Evolutionary conservation across 2,797 vertebrate species (phyloP).

Genomic region (Rachycentron canadum): DNA sequence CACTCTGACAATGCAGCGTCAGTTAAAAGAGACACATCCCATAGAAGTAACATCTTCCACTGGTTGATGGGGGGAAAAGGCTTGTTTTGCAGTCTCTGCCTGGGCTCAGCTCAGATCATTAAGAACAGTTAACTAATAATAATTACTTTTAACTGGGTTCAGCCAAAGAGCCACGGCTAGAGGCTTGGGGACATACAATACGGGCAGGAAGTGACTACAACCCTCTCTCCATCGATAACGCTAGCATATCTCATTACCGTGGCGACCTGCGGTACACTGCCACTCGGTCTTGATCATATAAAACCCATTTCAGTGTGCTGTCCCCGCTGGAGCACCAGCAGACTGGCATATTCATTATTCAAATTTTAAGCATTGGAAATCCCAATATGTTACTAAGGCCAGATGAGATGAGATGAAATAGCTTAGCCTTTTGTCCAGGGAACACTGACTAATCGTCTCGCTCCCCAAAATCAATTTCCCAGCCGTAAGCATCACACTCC

Average conservation of each 20-base stretch:
- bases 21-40: constrained; percentile 55
- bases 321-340: constrained; percentile 58
- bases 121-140: constrained; percentile 85
- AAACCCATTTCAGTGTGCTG: constrained; percentile 78
- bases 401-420: constrained; percentile 86
- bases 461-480: constrained; percentile 84
- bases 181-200: constrained; percentile 69
- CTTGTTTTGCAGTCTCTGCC: constrained; percentile 56
- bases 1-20: constrained; percentile 63
- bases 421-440: constrained; percentile 85
- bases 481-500: constrained; percentile 81
- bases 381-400: constrained; percentile 83
- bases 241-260: constrained; percentile 80
- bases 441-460: constrained; percentile 84
- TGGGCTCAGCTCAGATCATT: constrained; percentile 67
- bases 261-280: constrained; percentile 76
- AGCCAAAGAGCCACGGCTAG: constrained; percentile 51
- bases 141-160: constrained; percentile 78
- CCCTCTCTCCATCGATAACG: constrained; percentile 74
- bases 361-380: constrained; percentile 86
- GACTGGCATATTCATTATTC: constrained; percentile 86
- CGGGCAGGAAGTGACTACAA: constrained; percentile 77
- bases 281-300: constrained; percentile 78
- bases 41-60: constrained; percentile 36
- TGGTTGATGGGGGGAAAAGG: constrained; percentile 31